phyloP scores from a whole-genome alignment of 2,113 vertebrate species.

The Equus quagga region DNA sequence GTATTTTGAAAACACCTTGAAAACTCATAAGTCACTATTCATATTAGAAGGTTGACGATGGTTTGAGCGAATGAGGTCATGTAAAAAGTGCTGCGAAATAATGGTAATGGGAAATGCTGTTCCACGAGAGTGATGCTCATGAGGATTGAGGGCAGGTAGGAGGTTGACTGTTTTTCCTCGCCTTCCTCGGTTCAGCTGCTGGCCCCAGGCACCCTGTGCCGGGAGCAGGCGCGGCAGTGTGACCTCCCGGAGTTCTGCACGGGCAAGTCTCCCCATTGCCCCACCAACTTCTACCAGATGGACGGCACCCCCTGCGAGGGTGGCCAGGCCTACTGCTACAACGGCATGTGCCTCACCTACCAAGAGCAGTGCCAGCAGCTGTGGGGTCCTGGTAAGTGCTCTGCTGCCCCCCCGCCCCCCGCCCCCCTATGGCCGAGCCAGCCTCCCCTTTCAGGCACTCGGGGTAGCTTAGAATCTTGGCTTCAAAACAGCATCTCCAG shows the following conservation, averaged over 20 bases:
- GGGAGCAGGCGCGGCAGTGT: constrained; percentile 90
- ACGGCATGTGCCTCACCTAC: constrained; percentile 97
- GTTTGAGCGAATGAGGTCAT: not conserved
- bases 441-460: not conserved
- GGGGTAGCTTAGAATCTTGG: not conserved
- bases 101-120: not conserved
- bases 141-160: not conserved
- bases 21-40: not conserved
- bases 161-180: not conserved
- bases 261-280: constrained; percentile 93
- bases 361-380: constrained; percentile 95
- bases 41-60: not conserved
- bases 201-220: constrained; percentile 92
- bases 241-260: constrained; percentile 97
- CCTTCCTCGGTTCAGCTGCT: constrained; percentile 87
- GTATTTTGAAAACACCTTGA: not conserved
- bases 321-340: constrained; percentile 96
- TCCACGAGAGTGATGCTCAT: not conserved
- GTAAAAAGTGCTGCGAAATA: not conserved
- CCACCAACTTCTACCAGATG: constrained; percentile 95
- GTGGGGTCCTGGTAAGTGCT: constrained; percentile 92
- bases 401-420: no score
- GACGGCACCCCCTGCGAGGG: constrained; percentile 91
- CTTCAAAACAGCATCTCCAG: not conserved
- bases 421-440: rapidly evolving